Conservation (phyloP, 2,113 vertebrate genomes). For the Sula dactylatra region DNA sequence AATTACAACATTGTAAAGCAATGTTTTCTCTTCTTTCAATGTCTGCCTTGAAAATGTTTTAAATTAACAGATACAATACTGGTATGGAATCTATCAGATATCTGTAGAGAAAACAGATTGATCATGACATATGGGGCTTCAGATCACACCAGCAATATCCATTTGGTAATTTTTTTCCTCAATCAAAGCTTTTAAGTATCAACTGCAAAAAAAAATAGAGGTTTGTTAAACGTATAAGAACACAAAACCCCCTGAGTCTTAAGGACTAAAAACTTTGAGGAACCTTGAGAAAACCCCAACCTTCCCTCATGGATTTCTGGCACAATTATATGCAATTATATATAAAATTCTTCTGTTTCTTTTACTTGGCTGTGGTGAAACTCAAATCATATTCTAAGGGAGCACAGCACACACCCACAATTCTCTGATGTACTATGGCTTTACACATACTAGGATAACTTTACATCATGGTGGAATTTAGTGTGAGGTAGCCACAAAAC, state of each 20-base stretch:
- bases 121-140: background rate
- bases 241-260: background rate
- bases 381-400: background rate
- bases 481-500: background rate
- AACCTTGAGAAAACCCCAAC: background rate
- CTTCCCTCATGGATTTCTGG: background rate
- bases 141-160: background rate
- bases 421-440: background rate
- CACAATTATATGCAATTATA: background rate
- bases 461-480: background rate
- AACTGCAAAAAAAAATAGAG: background rate
- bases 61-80: background rate
- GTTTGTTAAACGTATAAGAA: background rate
- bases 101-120: background rate
- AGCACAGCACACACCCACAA: fast-evolving
- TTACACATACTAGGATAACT: background rate
- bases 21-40: background rate
- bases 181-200: background rate
- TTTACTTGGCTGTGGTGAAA: background rate
- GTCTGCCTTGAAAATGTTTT: background rate
- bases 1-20: background rate
- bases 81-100: background rate
- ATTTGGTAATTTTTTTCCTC: background rate
- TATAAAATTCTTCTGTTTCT: background rate
- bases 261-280: background rate